Conservation (phyloP, 1,140 invertebrate genomes). For the Drosophila arawakana region DNA sequence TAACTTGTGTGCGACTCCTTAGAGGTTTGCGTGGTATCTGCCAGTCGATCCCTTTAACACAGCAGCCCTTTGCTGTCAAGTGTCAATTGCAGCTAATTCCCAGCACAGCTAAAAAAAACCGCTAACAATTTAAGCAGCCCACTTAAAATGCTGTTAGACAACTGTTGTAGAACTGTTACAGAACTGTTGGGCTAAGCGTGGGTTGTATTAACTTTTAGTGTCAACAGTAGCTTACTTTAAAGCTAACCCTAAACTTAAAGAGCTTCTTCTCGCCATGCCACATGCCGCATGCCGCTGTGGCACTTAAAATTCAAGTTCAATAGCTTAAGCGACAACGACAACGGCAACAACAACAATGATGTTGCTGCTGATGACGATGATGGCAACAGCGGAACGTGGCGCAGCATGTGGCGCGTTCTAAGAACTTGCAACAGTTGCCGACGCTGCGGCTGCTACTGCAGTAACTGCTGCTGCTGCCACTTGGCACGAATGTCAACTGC, state of each 20-base stretch:
- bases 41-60: not conserved
- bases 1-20: not conserved
- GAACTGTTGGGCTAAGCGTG: not conserved
- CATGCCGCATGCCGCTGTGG: constrained; percentile 22
- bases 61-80: constrained; percentile 11
- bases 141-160: not conserved
- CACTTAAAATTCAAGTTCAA: constrained; percentile 82
- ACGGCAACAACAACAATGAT: constrained; percentile 8
- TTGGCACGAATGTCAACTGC: constrained; percentile 80
- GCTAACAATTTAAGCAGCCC: not conserved
- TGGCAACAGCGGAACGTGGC: constrained; percentile 62
- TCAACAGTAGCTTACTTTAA: constrained; percentile 26
- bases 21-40: not conserved
- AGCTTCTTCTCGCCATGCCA: constrained; percentile 20
- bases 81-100: constrained; percentile 6
- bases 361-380: constrained; percentile 14
- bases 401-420: constrained; percentile 80
- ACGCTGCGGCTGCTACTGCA: constrained; percentile 46
- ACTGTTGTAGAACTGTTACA: not conserved
- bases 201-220: constrained; percentile 8
- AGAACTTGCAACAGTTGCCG: constrained; percentile 79
- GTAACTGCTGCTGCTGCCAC: constrained; percentile 61
- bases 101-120: not conserved
- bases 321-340: constrained; percentile 48
- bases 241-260: constrained; percentile 36